Evolutionary conservation across 2,797 vertebrate genomes (phyloP), one percentile per base, ranked within the genome.

Genomic region (Characodon lateralis): DNA sequence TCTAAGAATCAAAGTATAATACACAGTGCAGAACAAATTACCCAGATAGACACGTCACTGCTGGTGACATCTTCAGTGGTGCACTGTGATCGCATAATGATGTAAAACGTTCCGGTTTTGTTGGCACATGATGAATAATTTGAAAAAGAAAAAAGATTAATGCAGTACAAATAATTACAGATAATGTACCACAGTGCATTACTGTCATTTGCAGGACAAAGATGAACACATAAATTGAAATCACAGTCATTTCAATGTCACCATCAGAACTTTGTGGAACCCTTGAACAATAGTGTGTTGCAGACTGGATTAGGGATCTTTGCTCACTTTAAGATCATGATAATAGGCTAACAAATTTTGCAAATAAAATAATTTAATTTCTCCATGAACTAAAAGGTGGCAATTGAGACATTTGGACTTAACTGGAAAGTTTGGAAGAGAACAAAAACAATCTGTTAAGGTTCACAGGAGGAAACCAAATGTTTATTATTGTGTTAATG

Each of bases 1-100:
- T 83, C 72, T 65, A 70, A 71, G 73, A 86, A 18, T 74, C 75
- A 50, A 2, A 75, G 73, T 65, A 61, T 8, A 26, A 69, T 7
- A 66, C 84, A 63, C 71, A 66, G 80, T 56, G 83, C n/a, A 0
- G 83, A 80, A 86, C 72, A 90, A 87, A 89, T 86, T 89, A 86
- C 85, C 76, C 2, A 61, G 71, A 88, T 81, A 88, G 83, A 82
- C 55, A 71, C 46, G 24, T 76, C 80, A 74, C 82, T 84, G 80
- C 78, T 74, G 80, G 78, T 76, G 76, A 77, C 76, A 74, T 84
- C 80, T 72, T 75, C 53, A 78, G 65, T 74, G 63, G 76, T 75
- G 41, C 65, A 0, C 69, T 50, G 58, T 79, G 86, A 85, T 84
- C 84, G 87, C 78, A 35, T 73, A 77, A 77, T 56, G 74, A 73